Base-by-base conservation (phyloP, 2,888 invertebrate genomes). In the Lucinisca nassula region DNA sequence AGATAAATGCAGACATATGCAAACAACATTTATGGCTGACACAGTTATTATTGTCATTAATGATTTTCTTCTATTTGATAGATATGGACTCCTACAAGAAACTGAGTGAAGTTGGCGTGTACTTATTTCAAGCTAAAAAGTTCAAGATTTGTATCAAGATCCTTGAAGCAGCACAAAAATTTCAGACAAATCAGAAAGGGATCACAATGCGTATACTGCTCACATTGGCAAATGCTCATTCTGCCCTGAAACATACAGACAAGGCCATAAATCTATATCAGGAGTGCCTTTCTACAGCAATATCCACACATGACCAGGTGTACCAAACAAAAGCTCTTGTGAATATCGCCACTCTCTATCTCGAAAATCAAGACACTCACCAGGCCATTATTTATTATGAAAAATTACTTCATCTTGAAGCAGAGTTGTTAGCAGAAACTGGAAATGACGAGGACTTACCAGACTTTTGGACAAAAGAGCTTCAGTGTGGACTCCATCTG, bases 301-400 rank as follows among this genome's bases (percentile, higher is more conserved):
- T 94, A n/a, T 92, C 95, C 1, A 93, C 95, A 1, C 95, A 96
- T 84, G 96, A 96, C 81, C 90, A 94, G 88, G 90, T 93, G 12
- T 95, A 96, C 79, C 95, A 95, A 88, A 95, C 95, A 8, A 96
- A 95, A 84, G 90, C 95, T 6, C 89, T 96, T 37, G 95, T 95
- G 10, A 95, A 94, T 80, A 93, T 95, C 38, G 96, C 96, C 24
- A 95, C 95, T 6, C 88, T 96, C n/a, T 94, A 94, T 89, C 89
- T 95, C 24, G 94, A 95, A 61, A 88, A 90, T 32, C 92, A 92
- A 6, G 93, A 95, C 81, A 95, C 94, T 0, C 93, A 95, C 70
- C 93, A 94, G 67, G 95, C 95, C 32, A 94, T 96, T 21, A 90
- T 96, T 4, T 93, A 93, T 83, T 96, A 96, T 87, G 95, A 95